These are phyloP conservation scores for Rhinolophus ferrumequinum DNA, from an alignment of 2,113 vertebrate species.

Conservation along the genomic window DNA sequence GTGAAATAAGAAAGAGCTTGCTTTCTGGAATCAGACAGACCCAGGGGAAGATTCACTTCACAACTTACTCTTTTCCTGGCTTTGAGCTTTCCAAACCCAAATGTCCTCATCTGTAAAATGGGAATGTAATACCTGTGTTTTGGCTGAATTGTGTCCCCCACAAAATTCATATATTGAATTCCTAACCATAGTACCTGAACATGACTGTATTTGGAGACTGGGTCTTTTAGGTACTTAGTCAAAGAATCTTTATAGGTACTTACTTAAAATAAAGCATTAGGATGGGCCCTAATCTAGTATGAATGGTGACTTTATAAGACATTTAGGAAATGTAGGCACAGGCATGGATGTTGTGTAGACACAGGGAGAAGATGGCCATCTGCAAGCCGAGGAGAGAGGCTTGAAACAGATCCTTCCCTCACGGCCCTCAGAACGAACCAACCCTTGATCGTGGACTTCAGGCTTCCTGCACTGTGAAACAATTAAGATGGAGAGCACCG, in stretches of 20 bases:
- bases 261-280: background rate
- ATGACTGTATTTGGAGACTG: background rate
- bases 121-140: background rate
- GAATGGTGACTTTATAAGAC: background rate
- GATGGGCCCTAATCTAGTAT: background rate
- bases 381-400: background rate
- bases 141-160: background rate
- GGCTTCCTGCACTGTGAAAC: background rate
- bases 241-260: background rate
- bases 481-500: background rate
- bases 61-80: background rate
- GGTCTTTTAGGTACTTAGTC: background rate
- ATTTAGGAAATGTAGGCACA: background rate
- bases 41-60: background rate
- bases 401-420: background rate
- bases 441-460: background rate
- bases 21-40: background rate
- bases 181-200: background rate
- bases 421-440: background rate
- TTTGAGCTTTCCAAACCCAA: background rate
- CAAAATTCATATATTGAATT: background rate
- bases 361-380: background rate
- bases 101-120: background rate
- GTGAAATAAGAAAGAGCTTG: background rate
- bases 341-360: background rate